Conservation (phyloP, 1,140 invertebrate species). For the Achatina immaculata region DNA sequence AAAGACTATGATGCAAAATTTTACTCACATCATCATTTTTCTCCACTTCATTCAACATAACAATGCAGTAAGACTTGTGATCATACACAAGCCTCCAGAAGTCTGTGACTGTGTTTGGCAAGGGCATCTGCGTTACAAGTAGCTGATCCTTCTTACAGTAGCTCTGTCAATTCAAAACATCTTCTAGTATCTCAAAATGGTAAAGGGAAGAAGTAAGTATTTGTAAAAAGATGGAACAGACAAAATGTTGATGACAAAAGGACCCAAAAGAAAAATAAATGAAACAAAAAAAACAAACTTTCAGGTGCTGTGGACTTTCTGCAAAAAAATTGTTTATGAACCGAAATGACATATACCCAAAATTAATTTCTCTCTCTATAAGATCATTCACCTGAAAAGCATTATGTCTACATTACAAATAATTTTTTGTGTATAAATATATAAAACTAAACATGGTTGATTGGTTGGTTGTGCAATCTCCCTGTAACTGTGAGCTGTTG, state of each 20-base stretch:
- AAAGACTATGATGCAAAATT: too few species aligned
- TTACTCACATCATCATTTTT: conserved; percentile 54
- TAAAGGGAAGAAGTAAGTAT: too few species aligned
- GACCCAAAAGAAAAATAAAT: neutral
- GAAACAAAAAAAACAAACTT: conserved; percentile 6
- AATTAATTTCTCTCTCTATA: too few species aligned
- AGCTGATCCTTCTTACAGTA: conserved; percentile 62
- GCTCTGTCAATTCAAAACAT: conserved; percentile 49
- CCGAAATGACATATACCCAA: too few species aligned
- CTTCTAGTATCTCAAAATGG: too few species aligned
- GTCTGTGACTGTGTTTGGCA: conserved; percentile 67
- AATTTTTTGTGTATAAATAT: too few species aligned
- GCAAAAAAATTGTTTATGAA: too few species aligned
- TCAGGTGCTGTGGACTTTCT: neutral
- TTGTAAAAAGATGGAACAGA: neutral
- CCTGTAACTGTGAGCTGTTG: too few species aligned
- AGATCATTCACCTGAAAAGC: too few species aligned
- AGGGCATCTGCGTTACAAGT: conserved; percentile 68
- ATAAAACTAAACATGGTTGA: too few species aligned
- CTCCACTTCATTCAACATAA: conserved; percentile 63
- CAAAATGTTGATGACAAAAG: neutral
- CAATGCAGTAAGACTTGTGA: conserved; percentile 64
- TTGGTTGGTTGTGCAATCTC: too few species aligned
- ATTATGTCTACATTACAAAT: too few species aligned
- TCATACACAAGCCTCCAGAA: conserved; percentile 69